Percentiles rank a stretch among this genome's conserved stretches.
Conservation (phyloP, 1,140 invertebrate genomes). For the Drosophila ogumai region DNA sequence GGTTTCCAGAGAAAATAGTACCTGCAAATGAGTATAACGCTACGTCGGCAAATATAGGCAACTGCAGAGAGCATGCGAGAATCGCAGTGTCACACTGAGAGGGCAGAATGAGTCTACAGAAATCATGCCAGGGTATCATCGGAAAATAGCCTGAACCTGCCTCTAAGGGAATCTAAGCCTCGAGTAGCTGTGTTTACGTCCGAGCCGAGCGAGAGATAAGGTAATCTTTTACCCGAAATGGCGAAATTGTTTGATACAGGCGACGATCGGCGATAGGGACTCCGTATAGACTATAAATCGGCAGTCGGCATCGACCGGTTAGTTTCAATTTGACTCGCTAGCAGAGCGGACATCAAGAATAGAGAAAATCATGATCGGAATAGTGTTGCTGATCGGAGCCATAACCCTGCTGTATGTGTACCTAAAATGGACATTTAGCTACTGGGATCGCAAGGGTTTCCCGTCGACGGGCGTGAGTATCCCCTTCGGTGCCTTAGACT, state of each 20-base stretch:
- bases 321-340: constrained; percentile 34
- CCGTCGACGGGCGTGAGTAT: constrained; percentile 40
- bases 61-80: neutral
- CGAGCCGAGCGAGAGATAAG: neutral
- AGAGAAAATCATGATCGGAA: constrained; percentile 36
- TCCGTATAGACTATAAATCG: constrained; percentile 47
- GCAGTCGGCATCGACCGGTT: neutral
- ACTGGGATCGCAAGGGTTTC: constrained; percentile 77
- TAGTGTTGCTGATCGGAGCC: constrained; percentile 37
- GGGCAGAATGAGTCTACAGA: neutral
- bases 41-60: neutral
- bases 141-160: neutral
- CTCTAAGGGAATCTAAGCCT: neutral
- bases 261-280: neutral
- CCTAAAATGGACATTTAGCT: constrained; percentile 63
- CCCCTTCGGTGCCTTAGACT: constrained; percentile 70
- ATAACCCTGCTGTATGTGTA: constrained; percentile 56
- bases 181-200: constrained; percentile 1
- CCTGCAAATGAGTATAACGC: neutral
- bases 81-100: constrained; percentile 28
- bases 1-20: neutral
- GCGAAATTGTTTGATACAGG: constrained; percentile 4
- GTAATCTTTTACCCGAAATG: neutral
- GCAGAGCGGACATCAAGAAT: constrained; percentile 2
- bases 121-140: too few relatives aligned